Conservation (phyloP, 2,797 vertebrate species). For the Buceros bicornis region DNA sequence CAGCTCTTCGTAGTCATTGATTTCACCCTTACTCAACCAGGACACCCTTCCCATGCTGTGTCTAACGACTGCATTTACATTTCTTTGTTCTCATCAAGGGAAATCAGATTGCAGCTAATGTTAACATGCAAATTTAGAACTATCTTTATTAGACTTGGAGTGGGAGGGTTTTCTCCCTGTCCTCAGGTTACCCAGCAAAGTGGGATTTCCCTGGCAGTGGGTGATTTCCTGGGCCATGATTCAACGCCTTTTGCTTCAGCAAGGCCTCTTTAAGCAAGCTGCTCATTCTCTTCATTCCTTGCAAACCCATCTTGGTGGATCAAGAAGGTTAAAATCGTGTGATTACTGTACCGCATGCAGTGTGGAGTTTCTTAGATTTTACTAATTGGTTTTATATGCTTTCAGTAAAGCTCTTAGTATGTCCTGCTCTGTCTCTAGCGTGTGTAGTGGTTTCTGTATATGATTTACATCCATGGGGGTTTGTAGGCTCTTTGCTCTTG, state of each 20-base stretch:
- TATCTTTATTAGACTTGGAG: background rate
- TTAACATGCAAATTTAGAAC: background rate
- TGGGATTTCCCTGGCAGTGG: background rate
- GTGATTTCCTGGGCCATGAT: background rate
- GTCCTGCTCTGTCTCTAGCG: background rate
- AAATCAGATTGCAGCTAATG: background rate
- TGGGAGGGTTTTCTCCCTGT: background rate
- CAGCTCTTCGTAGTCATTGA: background rate
- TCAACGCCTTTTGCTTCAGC: background rate
- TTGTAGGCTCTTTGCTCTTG: background rate
- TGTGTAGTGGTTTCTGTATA: background rate
- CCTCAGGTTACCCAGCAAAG: background rate
- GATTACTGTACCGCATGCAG: background rate
- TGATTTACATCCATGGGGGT: accelerated
- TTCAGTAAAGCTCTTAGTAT: background rate
- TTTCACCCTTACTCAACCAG: background rate
- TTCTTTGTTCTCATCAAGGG: background rate
- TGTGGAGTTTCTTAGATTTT: background rate
- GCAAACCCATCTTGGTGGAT: background rate
- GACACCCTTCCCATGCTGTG: background rate
- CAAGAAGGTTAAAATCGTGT: background rate
- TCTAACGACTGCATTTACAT: background rate
- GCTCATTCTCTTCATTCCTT: background rate
- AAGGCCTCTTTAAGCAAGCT: background rate
- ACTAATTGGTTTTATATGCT: background rate